Conservation (phyloP, 2,113 vertebrate genomes). For the Haemorhous mexicanus region DNA sequence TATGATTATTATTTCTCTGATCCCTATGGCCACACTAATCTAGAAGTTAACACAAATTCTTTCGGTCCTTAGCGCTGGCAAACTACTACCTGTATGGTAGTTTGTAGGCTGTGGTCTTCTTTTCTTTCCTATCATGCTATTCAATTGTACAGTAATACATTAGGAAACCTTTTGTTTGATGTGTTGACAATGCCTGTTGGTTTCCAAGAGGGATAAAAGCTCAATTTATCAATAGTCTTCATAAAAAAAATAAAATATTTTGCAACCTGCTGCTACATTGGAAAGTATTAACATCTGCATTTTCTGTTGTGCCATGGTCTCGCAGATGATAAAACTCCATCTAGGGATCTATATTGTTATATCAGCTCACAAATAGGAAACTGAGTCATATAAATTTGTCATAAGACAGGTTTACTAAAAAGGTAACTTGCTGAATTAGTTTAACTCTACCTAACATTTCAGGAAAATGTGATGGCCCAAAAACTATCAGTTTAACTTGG, state of each 20-base stretch:
- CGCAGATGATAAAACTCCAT: not conserved
- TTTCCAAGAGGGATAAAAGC: not conserved
- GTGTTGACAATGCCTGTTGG: rapidly evolving
- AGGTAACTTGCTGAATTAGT: not conserved
- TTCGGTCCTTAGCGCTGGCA: not conserved
- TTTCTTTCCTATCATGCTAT: not conserved
- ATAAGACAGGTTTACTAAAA: not conserved
- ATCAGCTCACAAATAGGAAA: not conserved
- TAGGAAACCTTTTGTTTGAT: not conserved
- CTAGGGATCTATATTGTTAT: not conserved
- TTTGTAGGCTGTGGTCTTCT: not conserved
- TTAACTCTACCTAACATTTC: not conserved
- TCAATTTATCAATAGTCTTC: not conserved
- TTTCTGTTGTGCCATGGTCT: not conserved
- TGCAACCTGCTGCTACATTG: not conserved
- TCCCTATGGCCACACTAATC: not conserved
- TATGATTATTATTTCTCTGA: not conserved
- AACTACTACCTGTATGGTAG: not conserved
- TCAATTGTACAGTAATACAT: not conserved
- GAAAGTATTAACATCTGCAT: not conserved
- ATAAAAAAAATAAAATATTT: not conserved
- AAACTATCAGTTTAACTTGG: rapidly evolving
- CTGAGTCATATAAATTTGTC: not conserved
- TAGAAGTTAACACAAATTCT: not conserved
- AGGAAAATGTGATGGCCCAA: not conserved